Evolutionary conservation across 2,888 invertebrate genomes (phyloP).

Genomic region (Venusia cambrica): DNA sequence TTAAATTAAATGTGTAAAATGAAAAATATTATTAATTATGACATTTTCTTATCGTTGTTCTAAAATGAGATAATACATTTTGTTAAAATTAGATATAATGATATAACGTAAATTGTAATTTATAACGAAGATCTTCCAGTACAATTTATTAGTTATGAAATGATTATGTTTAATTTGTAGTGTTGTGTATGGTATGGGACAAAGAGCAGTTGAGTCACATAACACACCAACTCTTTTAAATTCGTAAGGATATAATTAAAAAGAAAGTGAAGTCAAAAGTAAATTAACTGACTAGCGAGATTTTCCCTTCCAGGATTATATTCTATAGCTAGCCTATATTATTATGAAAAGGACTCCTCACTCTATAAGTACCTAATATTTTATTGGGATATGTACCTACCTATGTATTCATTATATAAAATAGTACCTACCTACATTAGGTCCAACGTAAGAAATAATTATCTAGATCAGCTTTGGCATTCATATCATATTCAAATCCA

Average conservation of each 20-base stretch:
- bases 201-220: conserved; percentile 6
- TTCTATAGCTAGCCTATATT: too few relatives aligned
- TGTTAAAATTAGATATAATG: conserved; percentile 9
- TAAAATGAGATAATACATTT: conserved; percentile 3
- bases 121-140: conserved; percentile 25
- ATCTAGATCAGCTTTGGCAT: too few relatives aligned
- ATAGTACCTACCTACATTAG: too few relatives aligned
- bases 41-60: neutral
- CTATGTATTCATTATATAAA: too few relatives aligned
- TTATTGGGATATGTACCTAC: too few relatives aligned
- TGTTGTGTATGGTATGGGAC: neutral
- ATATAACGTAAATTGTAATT: conserved; percentile 13
- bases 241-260: neutral
- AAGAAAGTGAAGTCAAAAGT: too few relatives aligned
- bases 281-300: too few relatives aligned
- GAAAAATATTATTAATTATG: neutral
- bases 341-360: too few relatives aligned
- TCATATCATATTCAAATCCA: too few relatives aligned
- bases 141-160: conserved; percentile 19
- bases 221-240: neutral
- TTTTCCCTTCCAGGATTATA: too few relatives aligned
- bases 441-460: too few relatives aligned
- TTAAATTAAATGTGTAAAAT: neutral
- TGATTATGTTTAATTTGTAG: conserved; percentile 13
- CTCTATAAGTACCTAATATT: too few relatives aligned